Evolutionary conservation across 2,888 invertebrate genomes (phyloP).

Genomic region (Acanthosepion esculentum): DNA sequence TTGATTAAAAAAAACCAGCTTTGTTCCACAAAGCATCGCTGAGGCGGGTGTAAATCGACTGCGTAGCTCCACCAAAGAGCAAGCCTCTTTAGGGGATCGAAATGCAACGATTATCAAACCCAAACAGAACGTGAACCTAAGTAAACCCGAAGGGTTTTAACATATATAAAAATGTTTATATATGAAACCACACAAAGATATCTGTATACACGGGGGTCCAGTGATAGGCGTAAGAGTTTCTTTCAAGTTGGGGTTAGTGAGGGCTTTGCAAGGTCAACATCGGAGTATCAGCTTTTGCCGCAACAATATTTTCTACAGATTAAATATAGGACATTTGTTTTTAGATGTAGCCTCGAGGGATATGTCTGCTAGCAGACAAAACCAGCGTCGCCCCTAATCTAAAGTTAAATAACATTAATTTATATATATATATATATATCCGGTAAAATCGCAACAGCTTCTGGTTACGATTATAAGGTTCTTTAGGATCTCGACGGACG

Average conservation of each 20-base stretch:
- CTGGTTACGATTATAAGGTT: background rate
- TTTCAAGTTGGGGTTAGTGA: conserved; percentile 5
- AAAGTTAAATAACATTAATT: background rate
- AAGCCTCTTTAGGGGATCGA: background rate
- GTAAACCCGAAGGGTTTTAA: background rate
- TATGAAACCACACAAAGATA: background rate
- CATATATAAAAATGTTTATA: background rate
- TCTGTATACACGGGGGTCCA: background rate
- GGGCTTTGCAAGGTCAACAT: background rate
- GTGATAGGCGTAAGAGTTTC: background rate
- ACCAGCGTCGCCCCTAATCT: background rate
- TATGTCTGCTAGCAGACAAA: background rate
- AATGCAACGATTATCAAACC: background rate
- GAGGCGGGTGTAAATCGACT: too few species aligned
- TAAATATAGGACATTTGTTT: background rate
- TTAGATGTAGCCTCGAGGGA: background rate
- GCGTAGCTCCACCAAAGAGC: too few species aligned
- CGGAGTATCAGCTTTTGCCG: background rate
- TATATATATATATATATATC: background rate
- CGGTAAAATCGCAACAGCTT: background rate
- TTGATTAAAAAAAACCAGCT: too few species aligned
- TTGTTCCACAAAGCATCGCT: too few species aligned
- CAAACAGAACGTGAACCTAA: background rate
- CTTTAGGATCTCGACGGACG: background rate
- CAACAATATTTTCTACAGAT: background rate